A percentile compares a stretch with the other conserved stretches of the same genome.
phyloP scores from a whole-genome alignment of 92 coral and sea anemone genomes.

The Muricea muricata region DNA sequence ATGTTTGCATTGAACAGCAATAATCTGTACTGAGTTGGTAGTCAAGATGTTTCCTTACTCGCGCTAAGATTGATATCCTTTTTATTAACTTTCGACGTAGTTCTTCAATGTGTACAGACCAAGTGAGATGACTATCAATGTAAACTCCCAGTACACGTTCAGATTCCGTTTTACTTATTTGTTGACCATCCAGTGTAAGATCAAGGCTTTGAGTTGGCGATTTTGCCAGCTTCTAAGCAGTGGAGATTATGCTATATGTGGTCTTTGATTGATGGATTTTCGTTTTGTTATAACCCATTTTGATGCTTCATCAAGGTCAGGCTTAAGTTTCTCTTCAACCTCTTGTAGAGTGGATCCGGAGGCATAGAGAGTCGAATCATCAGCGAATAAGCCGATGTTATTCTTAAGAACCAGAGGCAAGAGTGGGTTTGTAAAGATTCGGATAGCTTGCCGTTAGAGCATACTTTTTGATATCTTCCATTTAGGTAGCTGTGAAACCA shows the following conservation, averaged over 20 bases:
- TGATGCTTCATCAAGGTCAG: not conserved
- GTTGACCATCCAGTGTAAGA: conserved; percentile 53
- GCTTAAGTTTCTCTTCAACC: conserved; percentile 15
- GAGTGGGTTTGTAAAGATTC: not conserved
- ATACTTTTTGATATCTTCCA: conserved; percentile 58
- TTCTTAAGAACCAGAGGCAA: not conserved
- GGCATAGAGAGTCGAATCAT: conserved; percentile 9
- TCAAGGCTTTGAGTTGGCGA: conserved; percentile 51
- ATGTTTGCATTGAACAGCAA: conserved; percentile 39
- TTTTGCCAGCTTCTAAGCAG: conserved; percentile 55
- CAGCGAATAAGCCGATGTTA: conserved; percentile 4
- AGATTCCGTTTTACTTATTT: conserved; percentile 44
- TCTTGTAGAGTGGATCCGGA: conserved; percentile 8
- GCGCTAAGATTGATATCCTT: conserved; percentile 43
- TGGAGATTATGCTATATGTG: conserved; percentile 51
- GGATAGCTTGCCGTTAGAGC: conserved; percentile 47
- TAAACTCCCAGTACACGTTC: conserved; percentile 31
- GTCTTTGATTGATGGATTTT: conserved; percentile 54
- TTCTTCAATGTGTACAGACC: conserved; percentile 24
- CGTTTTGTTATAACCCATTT: conserved; percentile 57
- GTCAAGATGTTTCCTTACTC: conserved; percentile 25
- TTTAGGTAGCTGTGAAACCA: conserved; percentile 51
- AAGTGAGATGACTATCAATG: conserved; percentile 27
- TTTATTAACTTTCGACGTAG: conserved; percentile 17
- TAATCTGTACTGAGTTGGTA: conserved; percentile 33